A percentile compares a stretch with the other conserved stretches of the same genome.
phyloP scores from a whole-genome alignment of 2,888 invertebrate genomes.

The Machimus atricapillus region DNA sequence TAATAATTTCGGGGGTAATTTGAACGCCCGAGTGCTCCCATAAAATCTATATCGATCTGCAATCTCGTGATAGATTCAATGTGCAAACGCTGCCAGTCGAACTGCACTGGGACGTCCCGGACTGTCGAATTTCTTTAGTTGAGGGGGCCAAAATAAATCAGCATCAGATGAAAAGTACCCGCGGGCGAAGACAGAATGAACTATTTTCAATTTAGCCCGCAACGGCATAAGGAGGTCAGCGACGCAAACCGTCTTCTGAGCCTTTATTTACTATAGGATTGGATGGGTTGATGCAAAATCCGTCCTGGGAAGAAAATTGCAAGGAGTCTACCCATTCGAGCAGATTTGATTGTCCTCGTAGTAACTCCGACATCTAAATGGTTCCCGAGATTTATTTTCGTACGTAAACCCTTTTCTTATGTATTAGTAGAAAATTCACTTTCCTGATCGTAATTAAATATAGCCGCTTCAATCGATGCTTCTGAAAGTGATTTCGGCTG shows the following conservation, averaged over 20 bases:
- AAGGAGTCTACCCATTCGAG: background rate
- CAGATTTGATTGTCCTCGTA: constrained; percentile 31
- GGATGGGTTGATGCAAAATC: background rate
- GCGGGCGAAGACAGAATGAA: constrained; percentile 14
- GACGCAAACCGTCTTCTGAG: background rate
- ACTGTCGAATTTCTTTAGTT: background rate
- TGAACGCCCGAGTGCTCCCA: background rate
- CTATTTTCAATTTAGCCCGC: constrained; percentile 12
- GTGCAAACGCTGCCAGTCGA: background rate
- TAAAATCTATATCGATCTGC: constrained; percentile 7
- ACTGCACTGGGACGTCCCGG: background rate
- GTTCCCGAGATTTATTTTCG: constrained; percentile 20
- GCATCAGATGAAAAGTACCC: background rate
- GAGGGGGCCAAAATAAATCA: constrained; percentile 9
- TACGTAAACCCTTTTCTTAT: background rate
- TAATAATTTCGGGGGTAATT: constrained; percentile 22
- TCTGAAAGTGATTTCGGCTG: background rate
- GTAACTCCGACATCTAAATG: constrained; percentile 16
- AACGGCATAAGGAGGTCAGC: background rate
- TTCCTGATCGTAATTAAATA: background rate
- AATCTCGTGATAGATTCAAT: background rate
- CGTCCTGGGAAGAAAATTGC: background rate
- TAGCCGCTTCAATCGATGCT: background rate
- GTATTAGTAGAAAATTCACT: background rate
- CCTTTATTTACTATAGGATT: background rate